A percentile compares a stretch with the other conserved stretches of the same genome.
These are phyloP conservation scores for Seriola aureovittata DNA, from an alignment of 2,113 vertebrate species.

Conservation along the genomic window DNA sequence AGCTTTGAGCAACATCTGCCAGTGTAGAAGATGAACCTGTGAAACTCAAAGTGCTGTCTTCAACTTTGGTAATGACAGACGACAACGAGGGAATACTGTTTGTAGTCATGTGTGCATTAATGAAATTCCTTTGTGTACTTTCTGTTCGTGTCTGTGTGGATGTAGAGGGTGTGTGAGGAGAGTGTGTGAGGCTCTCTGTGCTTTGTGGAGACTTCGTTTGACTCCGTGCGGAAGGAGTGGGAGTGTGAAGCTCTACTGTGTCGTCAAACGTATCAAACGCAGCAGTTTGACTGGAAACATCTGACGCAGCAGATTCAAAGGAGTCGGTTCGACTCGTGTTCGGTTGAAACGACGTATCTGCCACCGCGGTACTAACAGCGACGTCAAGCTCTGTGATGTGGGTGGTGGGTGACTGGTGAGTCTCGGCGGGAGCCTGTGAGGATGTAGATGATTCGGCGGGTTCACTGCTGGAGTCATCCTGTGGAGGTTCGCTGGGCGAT, in stretches of 20 bases:
- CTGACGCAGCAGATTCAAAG: not conserved
- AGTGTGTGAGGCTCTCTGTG: conserved; percentile 1
- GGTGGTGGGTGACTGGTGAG: conserved; percentile 20
- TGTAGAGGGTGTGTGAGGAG: not conserved
- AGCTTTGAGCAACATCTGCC: conserved; percentile 9
- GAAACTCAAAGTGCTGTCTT: not conserved
- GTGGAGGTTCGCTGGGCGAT: not conserved
- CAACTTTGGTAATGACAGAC: not conserved
- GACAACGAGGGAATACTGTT: not conserved
- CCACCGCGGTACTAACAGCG: conserved; percentile 19
- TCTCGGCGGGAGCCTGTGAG: conserved; percentile 1
- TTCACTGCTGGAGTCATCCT: conserved; percentile 15
- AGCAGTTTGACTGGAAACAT: conserved; percentile 1
- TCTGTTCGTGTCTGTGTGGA: conserved; percentile 25
- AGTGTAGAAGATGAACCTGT: not conserved
- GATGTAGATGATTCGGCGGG: conserved; percentile 16
- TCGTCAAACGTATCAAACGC: not conserved
- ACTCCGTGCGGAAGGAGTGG: conserved; percentile 4
- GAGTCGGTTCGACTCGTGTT: conserved; percentile 21
- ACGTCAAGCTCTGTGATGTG: conserved; percentile 26
- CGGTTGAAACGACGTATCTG: conserved; percentile 26
- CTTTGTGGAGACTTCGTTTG: conserved; percentile 33
- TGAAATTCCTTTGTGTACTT: not conserved
- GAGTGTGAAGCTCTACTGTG: not conserved
- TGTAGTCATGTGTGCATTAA: not conserved